These are phyloP conservation scores for Labrus mixtus DNA, from an alignment of 2,113 vertebrate genomes.

Conservation along the genomic window DNA sequence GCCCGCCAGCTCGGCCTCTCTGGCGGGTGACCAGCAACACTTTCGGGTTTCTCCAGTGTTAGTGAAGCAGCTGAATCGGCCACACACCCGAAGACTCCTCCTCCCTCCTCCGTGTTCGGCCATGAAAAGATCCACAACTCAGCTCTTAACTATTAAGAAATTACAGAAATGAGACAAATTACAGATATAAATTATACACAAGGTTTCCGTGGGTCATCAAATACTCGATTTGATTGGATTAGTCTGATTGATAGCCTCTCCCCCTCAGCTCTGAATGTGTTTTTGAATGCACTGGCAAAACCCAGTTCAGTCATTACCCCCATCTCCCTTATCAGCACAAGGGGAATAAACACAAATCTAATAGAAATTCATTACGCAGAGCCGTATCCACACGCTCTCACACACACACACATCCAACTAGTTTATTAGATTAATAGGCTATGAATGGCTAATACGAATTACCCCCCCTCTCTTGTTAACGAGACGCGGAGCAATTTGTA, in stretches of 20 bases:
- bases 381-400: slow-evolving; percentile 50
- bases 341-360: slow-evolving; percentile 89
- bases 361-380: slow-evolving; percentile 86
- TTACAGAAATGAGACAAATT: slow-evolving; percentile 46
- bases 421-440: slow-evolving; percentile 84
- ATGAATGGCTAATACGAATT: slow-evolving; percentile 84
- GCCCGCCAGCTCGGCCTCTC: background rate
- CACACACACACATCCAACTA: slow-evolving; percentile 68
- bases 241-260: slow-evolving; percentile 84
- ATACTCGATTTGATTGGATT: slow-evolving; percentile 82
- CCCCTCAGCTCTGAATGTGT: slow-evolving; percentile 72
- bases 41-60: background rate
- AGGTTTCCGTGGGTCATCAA: slow-evolving; percentile 70
- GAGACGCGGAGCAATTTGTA: slow-evolving; percentile 82
- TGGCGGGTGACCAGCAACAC: slow-evolving; percentile 8
- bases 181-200: slow-evolving; percentile 44
- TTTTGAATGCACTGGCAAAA: slow-evolving; percentile 83
- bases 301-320: slow-evolving; percentile 82
- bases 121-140: slow-evolving; percentile 1
- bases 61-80: background rate
- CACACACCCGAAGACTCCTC: background rate
- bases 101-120: background rate
- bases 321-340: slow-evolving; percentile 86
- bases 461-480: slow-evolving; percentile 80
- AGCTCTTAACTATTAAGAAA: slow-evolving; percentile 35